Conservation (phyloP, 2,797 vertebrate genomes). For the Microchirus variegatus region DNA sequence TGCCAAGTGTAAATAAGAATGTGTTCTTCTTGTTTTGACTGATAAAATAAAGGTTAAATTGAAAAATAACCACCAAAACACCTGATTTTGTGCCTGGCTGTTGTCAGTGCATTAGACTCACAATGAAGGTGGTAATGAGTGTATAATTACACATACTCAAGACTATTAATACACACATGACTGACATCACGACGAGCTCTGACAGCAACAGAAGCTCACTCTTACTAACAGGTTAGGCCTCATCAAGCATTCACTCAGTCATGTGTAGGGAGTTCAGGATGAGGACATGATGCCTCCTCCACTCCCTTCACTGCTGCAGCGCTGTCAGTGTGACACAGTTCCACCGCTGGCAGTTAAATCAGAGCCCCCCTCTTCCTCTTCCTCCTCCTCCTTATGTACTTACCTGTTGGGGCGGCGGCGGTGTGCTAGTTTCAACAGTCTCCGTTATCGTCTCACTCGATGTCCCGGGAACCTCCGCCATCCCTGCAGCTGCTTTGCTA, state of each 20-base stretch:
- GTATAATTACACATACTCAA: no score
- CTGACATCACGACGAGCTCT: background rate
- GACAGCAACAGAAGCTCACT: conserved; percentile 1
- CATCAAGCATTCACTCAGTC: background rate
- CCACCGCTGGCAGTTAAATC: background rate
- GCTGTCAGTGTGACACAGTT: background rate
- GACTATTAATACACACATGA: background rate
- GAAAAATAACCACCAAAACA: no score
- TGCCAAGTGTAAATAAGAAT: no score
- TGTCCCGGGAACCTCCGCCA: conserved; percentile 84
- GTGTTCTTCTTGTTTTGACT: no score
- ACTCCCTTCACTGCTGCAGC: no score
- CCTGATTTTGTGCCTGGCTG: no score
- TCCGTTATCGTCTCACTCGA: conserved; percentile 86
- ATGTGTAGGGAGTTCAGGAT: background rate
- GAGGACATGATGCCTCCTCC: background rate
- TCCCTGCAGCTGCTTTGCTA: conserved; percentile 66
- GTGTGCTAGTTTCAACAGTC: conserved; percentile 79
- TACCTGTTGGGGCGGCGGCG: conserved; percentile 84
- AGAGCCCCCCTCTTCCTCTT: background rate
- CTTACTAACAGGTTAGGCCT: conserved; percentile 1
- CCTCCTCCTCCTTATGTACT: no score
- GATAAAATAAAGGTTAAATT: no score
- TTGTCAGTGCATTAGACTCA: no score
- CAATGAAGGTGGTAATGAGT: no score